Evolutionary conservation across 2,113 vertebrate species (phyloP).

Genomic region (Hiodon tergisus): DNA sequence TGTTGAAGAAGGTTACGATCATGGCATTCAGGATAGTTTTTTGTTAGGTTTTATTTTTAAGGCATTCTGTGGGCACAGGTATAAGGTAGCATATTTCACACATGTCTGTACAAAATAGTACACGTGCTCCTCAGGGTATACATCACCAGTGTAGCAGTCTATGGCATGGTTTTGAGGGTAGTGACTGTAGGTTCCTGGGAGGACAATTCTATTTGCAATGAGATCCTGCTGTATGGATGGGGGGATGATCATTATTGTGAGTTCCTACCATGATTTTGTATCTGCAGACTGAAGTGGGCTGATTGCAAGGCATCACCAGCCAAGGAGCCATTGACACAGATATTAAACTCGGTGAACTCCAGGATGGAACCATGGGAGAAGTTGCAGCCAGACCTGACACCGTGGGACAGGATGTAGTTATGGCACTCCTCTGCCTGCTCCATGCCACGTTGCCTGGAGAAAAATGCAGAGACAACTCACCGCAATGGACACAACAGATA

Average conservation of each 20-base stretch:
- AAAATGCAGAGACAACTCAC: not conserved
- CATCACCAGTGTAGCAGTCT: not conserved
- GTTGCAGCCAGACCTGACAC: slow-evolving; percentile 59
- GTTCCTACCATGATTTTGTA: slow-evolving; percentile 74
- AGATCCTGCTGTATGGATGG: too few species aligned
- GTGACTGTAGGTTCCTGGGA: too few species aligned
- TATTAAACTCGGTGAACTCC: slow-evolving; percentile 72
- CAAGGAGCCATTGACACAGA: slow-evolving; percentile 76
- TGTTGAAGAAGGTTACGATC: too few species aligned
- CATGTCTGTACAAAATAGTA: too few species aligned
- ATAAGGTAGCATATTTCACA: too few species aligned
- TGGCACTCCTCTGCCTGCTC: slow-evolving; percentile 53
- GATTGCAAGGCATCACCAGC: slow-evolving; percentile 43
- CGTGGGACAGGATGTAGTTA: slow-evolving; percentile 47
- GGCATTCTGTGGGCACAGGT: too few species aligned
- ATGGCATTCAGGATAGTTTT: too few species aligned
- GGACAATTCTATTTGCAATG: too few species aligned
- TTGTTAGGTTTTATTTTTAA: too few species aligned
- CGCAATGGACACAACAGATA: not conserved
- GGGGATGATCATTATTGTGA: not conserved
- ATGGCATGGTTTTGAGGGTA: not conserved
- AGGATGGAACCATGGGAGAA: slow-evolving; percentile 55
- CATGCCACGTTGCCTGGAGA: slow-evolving; percentile 68
- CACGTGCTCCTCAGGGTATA: too few species aligned
- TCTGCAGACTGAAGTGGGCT: slow-evolving; percentile 59